Conservation (phyloP, 2,113 vertebrate genomes). For the Phyllopteryx taeniolatus region DNA sequence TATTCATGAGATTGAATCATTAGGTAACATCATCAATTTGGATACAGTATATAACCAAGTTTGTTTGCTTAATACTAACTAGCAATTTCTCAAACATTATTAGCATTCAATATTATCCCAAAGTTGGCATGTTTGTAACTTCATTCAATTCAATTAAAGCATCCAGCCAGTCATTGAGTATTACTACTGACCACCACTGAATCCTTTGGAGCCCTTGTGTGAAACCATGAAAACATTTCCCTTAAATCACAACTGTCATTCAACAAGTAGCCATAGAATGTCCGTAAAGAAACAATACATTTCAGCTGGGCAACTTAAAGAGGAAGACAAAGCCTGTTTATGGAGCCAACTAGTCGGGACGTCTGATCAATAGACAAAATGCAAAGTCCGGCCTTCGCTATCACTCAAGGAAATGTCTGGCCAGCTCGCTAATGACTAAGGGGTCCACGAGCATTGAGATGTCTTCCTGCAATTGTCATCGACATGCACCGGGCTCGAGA, state of each 20-base stretch:
- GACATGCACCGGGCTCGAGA: slow-evolving; percentile 30
- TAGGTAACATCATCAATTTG: no score
- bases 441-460: slow-evolving; percentile 23
- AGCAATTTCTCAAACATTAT: no score
- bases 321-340: slow-evolving; percentile 26
- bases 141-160: no score
- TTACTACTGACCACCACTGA: no score
- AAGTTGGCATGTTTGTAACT: no score
- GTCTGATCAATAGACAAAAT: slow-evolving; percentile 32
- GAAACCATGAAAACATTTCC: slow-evolving; percentile 24
- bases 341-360: slow-evolving; percentile 34
- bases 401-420: slow-evolving; percentile 61
- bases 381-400: slow-evolving; percentile 28
- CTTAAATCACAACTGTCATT: slow-evolving; percentile 8
- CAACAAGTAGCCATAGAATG: slow-evolving; percentile 24
- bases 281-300: slow-evolving; percentile 9
- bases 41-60: no score
- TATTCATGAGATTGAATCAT: no score
- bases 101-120: no score
- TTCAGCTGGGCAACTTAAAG: not conserved
- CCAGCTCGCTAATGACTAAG: slow-evolving; percentile 27
- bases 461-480: slow-evolving; percentile 73
- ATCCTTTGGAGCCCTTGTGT: not conserved
- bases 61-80: no score
- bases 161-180: no score